A percentile compares a stretch with the other conserved stretches of the same genome.
Evolutionary conservation across 2,888 invertebrate genomes (phyloP).

Genomic region (Phaedon cochleariae): DNA sequence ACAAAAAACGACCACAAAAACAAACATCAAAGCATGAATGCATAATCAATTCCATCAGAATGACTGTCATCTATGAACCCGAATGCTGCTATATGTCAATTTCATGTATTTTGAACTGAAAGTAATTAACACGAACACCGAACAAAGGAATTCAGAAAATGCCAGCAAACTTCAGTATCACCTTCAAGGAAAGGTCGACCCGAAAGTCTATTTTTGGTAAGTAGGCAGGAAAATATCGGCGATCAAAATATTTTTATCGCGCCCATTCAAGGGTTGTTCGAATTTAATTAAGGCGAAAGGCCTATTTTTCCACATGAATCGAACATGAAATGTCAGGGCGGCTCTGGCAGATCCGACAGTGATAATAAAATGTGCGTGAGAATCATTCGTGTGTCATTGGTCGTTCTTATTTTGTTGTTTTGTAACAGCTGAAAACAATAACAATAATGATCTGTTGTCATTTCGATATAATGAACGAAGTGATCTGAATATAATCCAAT

Average conservation of each 20-base stretch:
- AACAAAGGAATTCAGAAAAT: no score
- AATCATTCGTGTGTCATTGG: background rate
- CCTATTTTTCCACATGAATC: background rate
- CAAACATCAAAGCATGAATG: no score
- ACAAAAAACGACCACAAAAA: no score
- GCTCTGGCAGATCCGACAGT: background rate
- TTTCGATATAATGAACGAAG: no score
- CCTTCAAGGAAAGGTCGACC: background rate
- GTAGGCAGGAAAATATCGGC: conserved; percentile 21
- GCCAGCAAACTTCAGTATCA: background rate
- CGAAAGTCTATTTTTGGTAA: conserved; percentile 12
- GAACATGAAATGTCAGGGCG: background rate
- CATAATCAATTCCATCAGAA: no score
- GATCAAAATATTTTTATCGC: conserved; percentile 14
- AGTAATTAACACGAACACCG: background rate
- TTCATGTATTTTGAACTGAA: background rate
- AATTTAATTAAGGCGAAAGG: background rate
- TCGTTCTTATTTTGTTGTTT: background rate
- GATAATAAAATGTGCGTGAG: conserved; percentile 6
- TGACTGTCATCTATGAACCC: no score
- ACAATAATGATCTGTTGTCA: background rate
- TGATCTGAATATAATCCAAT: no score
- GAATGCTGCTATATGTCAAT: no score
- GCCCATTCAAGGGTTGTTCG: conserved; percentile 3
- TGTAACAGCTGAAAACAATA: no score